Evolutionary conservation across 2,113 vertebrate genomes (phyloP), one percentile per base, ranked within the genome.

Genomic region (Periophthalmodon schlosseri): DNA sequence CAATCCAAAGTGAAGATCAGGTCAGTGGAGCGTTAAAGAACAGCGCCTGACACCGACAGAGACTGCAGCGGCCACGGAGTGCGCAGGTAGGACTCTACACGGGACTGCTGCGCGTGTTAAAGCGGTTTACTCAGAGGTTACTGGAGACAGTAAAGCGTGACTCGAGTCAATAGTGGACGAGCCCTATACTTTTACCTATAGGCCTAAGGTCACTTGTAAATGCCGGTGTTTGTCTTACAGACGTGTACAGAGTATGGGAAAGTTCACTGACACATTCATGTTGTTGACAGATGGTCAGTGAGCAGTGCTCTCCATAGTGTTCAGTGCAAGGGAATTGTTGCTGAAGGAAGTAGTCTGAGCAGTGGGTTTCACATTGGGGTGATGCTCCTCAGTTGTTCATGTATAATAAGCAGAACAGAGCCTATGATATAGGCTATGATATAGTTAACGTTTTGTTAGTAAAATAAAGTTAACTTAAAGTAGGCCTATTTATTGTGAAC

Each of bases 61-160:
- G 58, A 58, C 57, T 44, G 52, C 13, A 36, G 60, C 16, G 12
- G 16, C 58, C 14, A 34, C 81, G 0, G 78, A 75, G 70, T 46
- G 61, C 21, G 52, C 75, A 87, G 89, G 89, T 89, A 86, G 15
- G 85, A 34, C 52, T 16, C 10, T 69, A 70, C 68, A 63, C 50
- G 4, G 20, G 15, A 6, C 8, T 24, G 8, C 13, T 47, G 9
- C 39, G 39, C 8, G 39, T 44, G 8, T 69, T 23, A 9, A 3
- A 7, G 5, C 0, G 11, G 14, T 58, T 56, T 0, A 13, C 0
- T 34, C 12, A 67, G 4, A 66, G 23, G 39, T 60, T 60, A 16
- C 68, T 57, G 13, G 21, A 23, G 13, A 50, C 11, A 0, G 10
- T 50, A 14, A n/a, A 60, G 15, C 61, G 16, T 12, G 39, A 44